phyloP scores from a whole-genome alignment of 2,113 vertebrate species.

The Spea multiplicata region DNA sequence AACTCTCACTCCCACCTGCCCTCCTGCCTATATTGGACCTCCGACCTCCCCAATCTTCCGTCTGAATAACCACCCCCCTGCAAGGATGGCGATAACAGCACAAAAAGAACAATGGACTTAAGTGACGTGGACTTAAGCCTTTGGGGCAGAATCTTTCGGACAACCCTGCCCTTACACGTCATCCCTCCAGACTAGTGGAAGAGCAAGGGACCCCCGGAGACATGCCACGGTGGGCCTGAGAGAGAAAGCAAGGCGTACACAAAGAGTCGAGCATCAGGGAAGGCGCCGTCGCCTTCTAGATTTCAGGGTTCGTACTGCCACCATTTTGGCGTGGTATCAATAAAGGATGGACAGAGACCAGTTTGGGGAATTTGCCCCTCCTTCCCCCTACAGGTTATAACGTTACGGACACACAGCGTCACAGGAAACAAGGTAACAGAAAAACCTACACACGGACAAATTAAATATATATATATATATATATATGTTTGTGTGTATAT shows the following conservation, averaged over 20 bases:
- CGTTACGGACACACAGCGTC: constrained; percentile 40
- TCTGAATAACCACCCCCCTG: constrained; percentile 18
- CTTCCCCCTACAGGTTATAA: constrained; percentile 33
- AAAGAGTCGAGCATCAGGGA: constrained; percentile 9
- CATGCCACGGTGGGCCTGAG: not conserved
- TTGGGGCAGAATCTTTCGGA: not conserved
- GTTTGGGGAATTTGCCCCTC: constrained; percentile 34
- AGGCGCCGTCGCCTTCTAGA: not conserved
- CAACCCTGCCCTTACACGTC: constrained; percentile 23
- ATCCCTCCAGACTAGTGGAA: constrained; percentile 42
- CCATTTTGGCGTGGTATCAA: not conserved
- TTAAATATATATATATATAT: constrained; percentile 41
- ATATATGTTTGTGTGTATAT: constrained; percentile 36
- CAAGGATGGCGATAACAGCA: constrained; percentile 9
- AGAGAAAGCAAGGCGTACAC: not conserved
- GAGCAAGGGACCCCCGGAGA: not conserved
- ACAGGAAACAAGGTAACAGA: constrained; percentile 41
- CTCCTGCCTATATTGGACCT: not conserved
- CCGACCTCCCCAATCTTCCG: not conserved
- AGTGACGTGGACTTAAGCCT: not conserved
- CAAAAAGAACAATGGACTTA: not conserved
- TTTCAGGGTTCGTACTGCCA: not conserved
- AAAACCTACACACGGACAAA: constrained; percentile 46
- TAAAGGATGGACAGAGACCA: constrained; percentile 20
- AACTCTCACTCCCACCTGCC: not conserved